Conservation (phyloP, 2,797 vertebrate genomes). For the Acestrorhynchus altus region DNA sequence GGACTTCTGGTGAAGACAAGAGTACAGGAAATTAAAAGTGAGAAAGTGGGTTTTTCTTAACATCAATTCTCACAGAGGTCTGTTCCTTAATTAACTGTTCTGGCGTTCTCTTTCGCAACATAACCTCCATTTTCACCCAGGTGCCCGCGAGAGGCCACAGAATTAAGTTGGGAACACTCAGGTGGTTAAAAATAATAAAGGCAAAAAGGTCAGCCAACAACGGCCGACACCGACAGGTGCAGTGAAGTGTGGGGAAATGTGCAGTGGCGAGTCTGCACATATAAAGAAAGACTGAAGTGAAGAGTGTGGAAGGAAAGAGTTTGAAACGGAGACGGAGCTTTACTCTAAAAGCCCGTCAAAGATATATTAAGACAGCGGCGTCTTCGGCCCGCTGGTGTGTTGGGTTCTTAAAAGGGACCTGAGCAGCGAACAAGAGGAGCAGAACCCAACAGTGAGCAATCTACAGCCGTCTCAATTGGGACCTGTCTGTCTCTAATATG, state of each 20-base stretch:
- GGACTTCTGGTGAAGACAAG: slow-evolving; percentile 6
- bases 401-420: neutral
- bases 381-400: neutral
- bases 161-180: slow-evolving; percentile 59
- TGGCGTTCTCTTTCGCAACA: slow-evolving; percentile 27
- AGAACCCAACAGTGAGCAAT: neutral
- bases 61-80: neutral
- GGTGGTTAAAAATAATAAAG: slow-evolving; percentile 57
- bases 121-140: neutral
- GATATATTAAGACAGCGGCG: slow-evolving; percentile 6
- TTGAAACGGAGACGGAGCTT: neutral
- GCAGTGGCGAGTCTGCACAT: neutral
- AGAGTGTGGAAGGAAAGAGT: neutral
- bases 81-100: slow-evolving; percentile 48
- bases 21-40: neutral
- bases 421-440: neutral
- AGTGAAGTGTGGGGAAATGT: slow-evolving; percentile 11
- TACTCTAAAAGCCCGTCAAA: neutral
- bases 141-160: slow-evolving; percentile 18
- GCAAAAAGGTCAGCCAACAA: slow-evolving; percentile 64
- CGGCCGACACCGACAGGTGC: slow-evolving; percentile 28
- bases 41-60: neutral
- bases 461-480: slow-evolving; percentile 40
- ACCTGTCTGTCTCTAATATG: slow-evolving; percentile 39
- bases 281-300: neutral